Base-by-base conservation (phyloP, 1,140 invertebrate species). In the Paraescarpia echinospica region DNA sequence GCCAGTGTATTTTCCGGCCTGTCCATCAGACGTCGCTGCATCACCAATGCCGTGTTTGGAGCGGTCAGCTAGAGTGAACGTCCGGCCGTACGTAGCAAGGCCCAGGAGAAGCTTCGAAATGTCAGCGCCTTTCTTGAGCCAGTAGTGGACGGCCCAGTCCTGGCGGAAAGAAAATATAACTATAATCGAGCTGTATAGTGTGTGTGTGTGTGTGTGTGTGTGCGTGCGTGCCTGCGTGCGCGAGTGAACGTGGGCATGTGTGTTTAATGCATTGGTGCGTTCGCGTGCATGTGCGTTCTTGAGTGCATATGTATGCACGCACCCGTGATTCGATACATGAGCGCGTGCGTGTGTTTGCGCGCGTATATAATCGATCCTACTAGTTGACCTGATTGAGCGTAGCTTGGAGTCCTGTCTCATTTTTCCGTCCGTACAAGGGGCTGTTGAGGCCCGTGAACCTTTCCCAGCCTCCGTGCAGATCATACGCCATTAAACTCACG, bases 401-500 rank as follows among this genome's bases (percentile, higher is more conserved):
- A 12, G 35, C 35, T 27, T 93, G 35, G 33, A n/a, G 4, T 48
- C 92, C 93, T 92, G 31, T 92, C 31, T 92, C 93, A 22, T 48
- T 27, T 34, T 34, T 34, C 34, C 35, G 96, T 0, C 98, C 97
- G 95, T 97, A 98, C 0, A 99, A 97, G 0, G 98, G 98, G 93
- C 98, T 98, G 96, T 99, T 99, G 96, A 99, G 98, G 1, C 98
- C 98, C 27, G 93, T 93, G 33, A 41, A 33, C 9, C 59, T 41
- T 89, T 93, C 98, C 98, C 98, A 99, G 95, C 98, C 98, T 0
- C 98, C 98, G 95, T 99, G 98, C 97, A 99, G 98, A 95, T 99
- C 98, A 94, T 99, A 99, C 1, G 98, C 98, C 98, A 99, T 99
- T 5, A 99, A 97, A 95, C 99, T 99, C 94, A 99, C 98, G 94